Conservation (phyloP, 2,888 invertebrate genomes). For the Drosophila nr. fundita region DNA sequence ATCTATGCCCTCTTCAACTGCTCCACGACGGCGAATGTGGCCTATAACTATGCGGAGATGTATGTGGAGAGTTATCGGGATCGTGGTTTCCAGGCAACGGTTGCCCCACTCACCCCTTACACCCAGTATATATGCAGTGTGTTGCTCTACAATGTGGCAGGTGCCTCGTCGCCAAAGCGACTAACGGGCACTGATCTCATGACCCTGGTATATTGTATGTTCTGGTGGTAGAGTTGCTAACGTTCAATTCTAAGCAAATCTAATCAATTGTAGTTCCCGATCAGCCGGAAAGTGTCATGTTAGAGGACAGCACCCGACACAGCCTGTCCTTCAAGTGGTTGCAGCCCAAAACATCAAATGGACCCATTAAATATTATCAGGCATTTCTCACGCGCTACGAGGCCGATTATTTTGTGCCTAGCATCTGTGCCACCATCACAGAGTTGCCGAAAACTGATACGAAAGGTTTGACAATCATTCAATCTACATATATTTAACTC, state of each 20-base stretch:
- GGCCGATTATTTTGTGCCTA: conserved; percentile 80
- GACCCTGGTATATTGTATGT: conserved; percentile 76
- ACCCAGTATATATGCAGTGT: conserved; percentile 78
- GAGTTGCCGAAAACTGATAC: conserved; percentile 56
- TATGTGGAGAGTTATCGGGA: conserved; percentile 77
- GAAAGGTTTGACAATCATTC: conserved; percentile 38
- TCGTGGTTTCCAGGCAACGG: conserved; percentile 74
- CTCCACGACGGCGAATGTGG: conserved; percentile 47
- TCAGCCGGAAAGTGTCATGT: conserved; percentile 65
- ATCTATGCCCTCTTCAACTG: conserved; percentile 81
- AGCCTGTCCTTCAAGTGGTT: conserved; percentile 76
- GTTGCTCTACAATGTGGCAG: conserved; percentile 80
- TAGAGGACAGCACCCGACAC: conserved; percentile 40
- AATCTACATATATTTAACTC: background rate
- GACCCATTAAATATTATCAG: conserved; percentile 80
- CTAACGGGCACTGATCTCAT: conserved; percentile 38
- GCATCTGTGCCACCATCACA: conserved; percentile 54
- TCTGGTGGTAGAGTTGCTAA: background rate
- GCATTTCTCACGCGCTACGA: conserved; percentile 79
- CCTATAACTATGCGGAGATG: conserved; percentile 60
- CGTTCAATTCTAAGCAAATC: background rate
- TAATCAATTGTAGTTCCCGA: conserved; percentile 77
- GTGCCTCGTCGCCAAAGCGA: conserved; percentile 44
- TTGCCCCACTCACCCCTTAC: conserved; percentile 79
- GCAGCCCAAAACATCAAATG: conserved; percentile 76